Conservation (phyloP, 2,113 vertebrate genomes). For the Himantopus leucocephalus region DNA sequence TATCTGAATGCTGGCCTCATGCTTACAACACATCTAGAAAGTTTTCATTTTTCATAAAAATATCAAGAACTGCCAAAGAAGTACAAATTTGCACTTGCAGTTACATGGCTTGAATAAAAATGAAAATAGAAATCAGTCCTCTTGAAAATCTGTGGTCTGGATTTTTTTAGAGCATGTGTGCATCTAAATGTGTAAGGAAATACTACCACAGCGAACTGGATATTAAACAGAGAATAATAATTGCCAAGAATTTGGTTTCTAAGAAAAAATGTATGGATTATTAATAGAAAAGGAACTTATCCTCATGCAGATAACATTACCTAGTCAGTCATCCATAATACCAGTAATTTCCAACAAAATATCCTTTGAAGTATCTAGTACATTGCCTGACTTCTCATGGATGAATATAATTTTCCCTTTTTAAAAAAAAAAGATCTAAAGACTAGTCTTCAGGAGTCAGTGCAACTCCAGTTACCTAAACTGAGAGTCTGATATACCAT, state of each 20-base stretch:
- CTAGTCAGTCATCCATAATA: neutral
- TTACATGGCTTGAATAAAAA: neutral
- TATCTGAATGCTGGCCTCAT: neutral
- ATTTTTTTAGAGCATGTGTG: neutral
- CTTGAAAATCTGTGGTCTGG: neutral
- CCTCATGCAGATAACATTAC: neutral
- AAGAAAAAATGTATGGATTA: neutral
- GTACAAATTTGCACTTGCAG: neutral
- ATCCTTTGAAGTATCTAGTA: neutral
- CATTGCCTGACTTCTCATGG: neutral
- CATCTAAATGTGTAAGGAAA: neutral
- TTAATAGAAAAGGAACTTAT: neutral
- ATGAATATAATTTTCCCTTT: neutral
- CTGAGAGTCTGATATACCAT: neutral
- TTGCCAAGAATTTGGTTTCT: neutral
- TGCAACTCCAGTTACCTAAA: neutral
- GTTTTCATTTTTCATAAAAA: neutral
- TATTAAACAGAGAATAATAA: neutral
- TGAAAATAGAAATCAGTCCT: neutral
- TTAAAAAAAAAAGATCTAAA: too few relatives aligned
- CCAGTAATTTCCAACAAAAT: neutral
- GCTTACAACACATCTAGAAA: neutral
- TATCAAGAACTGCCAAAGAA: neutral
- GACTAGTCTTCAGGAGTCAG: neutral
- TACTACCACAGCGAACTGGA: neutral